Percentiles rank a stretch among this genome's conserved stretches.
Evolutionary conservation across 2,113 vertebrate species (phyloP).

Genomic region (Buteo buteo): DNA sequence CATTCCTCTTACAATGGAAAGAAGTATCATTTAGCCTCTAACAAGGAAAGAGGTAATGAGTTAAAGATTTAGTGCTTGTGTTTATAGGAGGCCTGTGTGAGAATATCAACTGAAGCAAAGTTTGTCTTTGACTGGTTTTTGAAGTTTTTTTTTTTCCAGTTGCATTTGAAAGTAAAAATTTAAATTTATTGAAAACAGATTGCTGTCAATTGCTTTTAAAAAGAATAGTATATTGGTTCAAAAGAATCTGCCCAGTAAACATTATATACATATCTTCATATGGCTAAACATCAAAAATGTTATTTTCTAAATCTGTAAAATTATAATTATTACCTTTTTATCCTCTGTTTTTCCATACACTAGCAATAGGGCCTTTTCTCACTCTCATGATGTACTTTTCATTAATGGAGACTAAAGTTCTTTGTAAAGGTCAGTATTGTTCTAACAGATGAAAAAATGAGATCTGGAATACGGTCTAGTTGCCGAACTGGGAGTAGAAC

Average conservation of each 20-base stretch:
- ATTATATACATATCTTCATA: neutral
- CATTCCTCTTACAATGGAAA: conserved; percentile 67
- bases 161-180: neutral
- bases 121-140: neutral
- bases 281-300: neutral
- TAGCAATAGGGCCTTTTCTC: neutral
- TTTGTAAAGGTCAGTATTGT: neutral
- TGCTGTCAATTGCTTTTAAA: neutral
- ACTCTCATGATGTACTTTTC: neutral
- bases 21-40: conserved; percentile 66
- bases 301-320: neutral
- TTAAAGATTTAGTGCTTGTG: conserved; percentile 60
- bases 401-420: neutral
- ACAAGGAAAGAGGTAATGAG: conserved; percentile 65
- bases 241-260: neutral
- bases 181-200: neutral
- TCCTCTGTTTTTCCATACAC: neutral
- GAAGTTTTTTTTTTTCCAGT: neutral
- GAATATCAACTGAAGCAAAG: neutral
- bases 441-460: neutral
- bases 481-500: neutral
- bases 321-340: neutral
- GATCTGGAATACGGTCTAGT: neutral
- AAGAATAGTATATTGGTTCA: neutral
- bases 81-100: conserved; percentile 23